Percentiles rank a stretch among this genome's conserved stretches.
Evolutionary conservation across 1,140 invertebrate genomes (phyloP).

Genomic region (Frieseomelitta varia): DNA sequence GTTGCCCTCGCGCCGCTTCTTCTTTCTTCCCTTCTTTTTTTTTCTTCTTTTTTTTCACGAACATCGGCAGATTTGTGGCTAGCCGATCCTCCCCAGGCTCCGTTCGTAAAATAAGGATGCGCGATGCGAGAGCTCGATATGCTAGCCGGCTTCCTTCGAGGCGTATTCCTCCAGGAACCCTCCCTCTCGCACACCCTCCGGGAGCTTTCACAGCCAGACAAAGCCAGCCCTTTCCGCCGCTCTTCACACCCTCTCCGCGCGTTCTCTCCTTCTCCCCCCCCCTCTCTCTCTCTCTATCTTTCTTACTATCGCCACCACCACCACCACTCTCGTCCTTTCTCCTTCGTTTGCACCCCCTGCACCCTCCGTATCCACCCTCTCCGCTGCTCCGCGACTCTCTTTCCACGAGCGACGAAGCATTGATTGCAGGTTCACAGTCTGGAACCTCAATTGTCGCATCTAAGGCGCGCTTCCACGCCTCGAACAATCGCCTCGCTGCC

Average conservation of each 20-base stretch:
- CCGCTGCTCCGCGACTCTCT: conserved; percentile 43
- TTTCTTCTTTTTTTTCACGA: conserved; percentile 1
- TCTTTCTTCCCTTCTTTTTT: neutral
- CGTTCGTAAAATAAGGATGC: conserved; percentile 58
- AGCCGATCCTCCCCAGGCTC: conserved; percentile 29
- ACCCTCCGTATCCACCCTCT: neutral
- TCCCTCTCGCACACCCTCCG: conserved; percentile 64
- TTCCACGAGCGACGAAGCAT: conserved; percentile 70
- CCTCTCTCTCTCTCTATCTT: neutral
- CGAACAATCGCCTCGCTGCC: conserved; percentile 75
- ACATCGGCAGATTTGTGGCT: conserved; percentile 53
- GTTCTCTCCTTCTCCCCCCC: conserved; percentile 44
- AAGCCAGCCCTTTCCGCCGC: conserved; percentile 74
- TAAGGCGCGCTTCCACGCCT: conserved; percentile 79
- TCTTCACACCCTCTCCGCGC: conserved; percentile 64
- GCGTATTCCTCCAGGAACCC: conserved; percentile 64
- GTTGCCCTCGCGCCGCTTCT: neutral
- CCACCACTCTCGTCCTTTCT: conserved; percentile 20
- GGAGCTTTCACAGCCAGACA: conserved; percentile 78
- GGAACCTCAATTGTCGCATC: conserved; percentile 80
- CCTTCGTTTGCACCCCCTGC: neutral
- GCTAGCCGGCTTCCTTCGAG: conserved; percentile 61
- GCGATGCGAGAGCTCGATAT: conserved; percentile 55
- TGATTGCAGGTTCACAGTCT: conserved; percentile 80
- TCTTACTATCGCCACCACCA: neutral